These are phyloP conservation scores for Calephelis perditalis DNA, from an alignment of 2,888 invertebrate species.

Conservation along the genomic window DNA sequence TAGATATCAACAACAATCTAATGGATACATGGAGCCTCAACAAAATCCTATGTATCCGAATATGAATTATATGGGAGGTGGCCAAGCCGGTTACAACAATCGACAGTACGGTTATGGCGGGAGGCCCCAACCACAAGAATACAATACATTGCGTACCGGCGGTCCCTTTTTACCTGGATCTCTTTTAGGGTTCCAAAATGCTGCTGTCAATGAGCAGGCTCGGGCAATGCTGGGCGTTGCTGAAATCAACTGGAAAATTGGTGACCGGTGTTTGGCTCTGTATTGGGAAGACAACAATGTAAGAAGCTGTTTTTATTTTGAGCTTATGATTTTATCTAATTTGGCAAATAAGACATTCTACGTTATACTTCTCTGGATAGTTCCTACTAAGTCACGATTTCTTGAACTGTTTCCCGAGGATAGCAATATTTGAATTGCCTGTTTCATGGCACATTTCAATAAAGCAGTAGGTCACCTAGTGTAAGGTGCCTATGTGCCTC, in stretches of 20 bases:
- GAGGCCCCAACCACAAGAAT: conserved; percentile 47
- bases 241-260: conserved; percentile 83
- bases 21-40: conserved; percentile 57
- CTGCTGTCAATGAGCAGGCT: conserved; percentile 72
- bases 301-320: conserved; percentile 36
- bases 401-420: no score
- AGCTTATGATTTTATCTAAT: no score
- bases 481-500: no score
- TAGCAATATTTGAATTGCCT: no score
- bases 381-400: no score
- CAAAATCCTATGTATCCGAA: conserved; percentile 47
- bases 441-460: no score
- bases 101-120: conserved; percentile 49
- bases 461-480: no score
- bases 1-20: conserved; percentile 37
- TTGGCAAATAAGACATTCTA: no score
- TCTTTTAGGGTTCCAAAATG: conserved; percentile 70
- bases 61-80: conserved; percentile 43
- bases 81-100: conserved; percentile 38
- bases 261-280: conserved; percentile 91
- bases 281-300: conserved; percentile 96
- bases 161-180: conserved; percentile 64
- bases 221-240: conserved; percentile 74
- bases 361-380: no score
- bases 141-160: conserved; percentile 42